phyloP scores from a whole-genome alignment of 2,888 invertebrate genomes.

The Heliconius charithonia region DNA sequence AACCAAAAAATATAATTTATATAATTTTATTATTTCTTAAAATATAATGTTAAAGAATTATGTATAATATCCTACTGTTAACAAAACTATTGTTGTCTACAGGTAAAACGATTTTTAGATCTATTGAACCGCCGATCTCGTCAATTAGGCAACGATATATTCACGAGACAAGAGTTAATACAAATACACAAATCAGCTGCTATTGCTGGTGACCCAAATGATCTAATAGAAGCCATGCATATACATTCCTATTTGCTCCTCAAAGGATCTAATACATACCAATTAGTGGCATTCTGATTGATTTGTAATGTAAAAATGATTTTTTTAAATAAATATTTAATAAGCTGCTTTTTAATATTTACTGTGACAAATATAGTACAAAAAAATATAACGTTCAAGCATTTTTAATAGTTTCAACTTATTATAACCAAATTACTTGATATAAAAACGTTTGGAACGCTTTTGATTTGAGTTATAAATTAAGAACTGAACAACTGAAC shows the following conservation, averaged over 20 bases:
- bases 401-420: too few relatives aligned
- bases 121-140: constrained; percentile 87
- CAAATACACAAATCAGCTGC: constrained; percentile 87
- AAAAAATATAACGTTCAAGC: neutral
- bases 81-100: constrained; percentile 49
- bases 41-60: neutral
- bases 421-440: too few relatives aligned
- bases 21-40: neutral
- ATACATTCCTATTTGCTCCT: constrained; percentile 93
- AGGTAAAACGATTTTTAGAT: constrained; percentile 89
- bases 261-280: constrained; percentile 89
- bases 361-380: neutral
- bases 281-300: constrained; percentile 70
- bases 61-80: neutral
- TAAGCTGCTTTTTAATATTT: neutral
- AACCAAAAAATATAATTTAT: neutral
- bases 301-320: neutral
- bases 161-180: constrained; percentile 90
- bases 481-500: too few relatives aligned
- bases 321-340: neutral
- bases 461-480: too few relatives aligned
- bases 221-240: constrained; percentile 91
- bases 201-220: constrained; percentile 86
- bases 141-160: constrained; percentile 87
- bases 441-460: too few relatives aligned